A percentile compares a stretch with the other conserved stretches of the same genome.
These are phyloP conservation scores for Cavia porcellus DNA, from an alignment of 2,113 vertebrate genomes.

Conservation along the genomic window DNA sequence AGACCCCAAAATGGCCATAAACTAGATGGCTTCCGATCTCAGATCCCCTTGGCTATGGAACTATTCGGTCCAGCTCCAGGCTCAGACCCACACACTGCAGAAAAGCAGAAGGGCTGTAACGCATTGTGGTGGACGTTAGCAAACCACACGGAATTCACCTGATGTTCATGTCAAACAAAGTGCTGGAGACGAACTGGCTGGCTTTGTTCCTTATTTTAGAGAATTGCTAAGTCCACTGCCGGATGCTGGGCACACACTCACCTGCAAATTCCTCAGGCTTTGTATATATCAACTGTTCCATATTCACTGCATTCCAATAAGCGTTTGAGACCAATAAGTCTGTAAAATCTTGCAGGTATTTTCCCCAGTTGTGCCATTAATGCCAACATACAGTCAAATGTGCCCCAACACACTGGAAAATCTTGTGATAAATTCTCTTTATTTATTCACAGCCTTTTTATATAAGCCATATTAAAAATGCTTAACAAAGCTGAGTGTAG, in stretches of 20 bases:
- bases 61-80: not conserved
- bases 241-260: not conserved
- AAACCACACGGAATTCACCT: not conserved
- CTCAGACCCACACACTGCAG: not conserved
- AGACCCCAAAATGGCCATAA: constrained; percentile 70
- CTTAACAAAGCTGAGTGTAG: not conserved
- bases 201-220: not conserved
- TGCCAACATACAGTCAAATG: constrained; percentile 3
- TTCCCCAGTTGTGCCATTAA: constrained; percentile 31
- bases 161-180: constrained; percentile 52
- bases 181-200: not conserved
- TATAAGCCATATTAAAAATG: constrained; percentile 45
- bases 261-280: not conserved
- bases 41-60: constrained; percentile 6
- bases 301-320: not conserved
- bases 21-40: constrained; percentile 56
- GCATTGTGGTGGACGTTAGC: not conserved
- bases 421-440: constrained; percentile 9
- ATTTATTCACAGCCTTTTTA: constrained; percentile 26
- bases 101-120: not conserved
- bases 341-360: constrained; percentile 43
- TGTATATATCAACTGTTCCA: not conserved
- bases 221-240: not conserved
- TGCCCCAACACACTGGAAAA: constrained; percentile 30
- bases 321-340: not conserved